A percentile compares a stretch with the other conserved stretches of the same genome.
These are phyloP conservation scores for Nylanderia fulva DNA, from an alignment of 1,140 invertebrate genomes.

Conservation along the genomic window DNA sequence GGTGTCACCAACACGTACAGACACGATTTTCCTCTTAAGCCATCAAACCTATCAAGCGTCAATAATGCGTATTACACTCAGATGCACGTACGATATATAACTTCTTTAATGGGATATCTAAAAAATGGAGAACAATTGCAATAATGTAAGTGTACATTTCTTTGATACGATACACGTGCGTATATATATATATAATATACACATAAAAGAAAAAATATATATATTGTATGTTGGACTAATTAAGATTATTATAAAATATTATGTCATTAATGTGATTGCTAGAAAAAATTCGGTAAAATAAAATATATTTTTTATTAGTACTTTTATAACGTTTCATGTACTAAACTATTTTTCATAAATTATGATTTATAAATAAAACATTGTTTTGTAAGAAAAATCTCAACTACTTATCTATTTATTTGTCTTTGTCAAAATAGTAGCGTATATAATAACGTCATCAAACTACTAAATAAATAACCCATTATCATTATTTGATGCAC, in stretches of 20 bases:
- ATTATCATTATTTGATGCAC: neutral
- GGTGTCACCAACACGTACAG: constrained; percentile 53
- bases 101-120: constrained; percentile 8
- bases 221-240: neutral
- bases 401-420: neutral
- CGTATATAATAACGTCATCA: too few relatives aligned
- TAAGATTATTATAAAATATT: neutral
- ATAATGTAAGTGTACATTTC: neutral
- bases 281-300: neutral
- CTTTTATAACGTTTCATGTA: too few relatives aligned
- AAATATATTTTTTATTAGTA: too few relatives aligned
- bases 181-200: too few relatives aligned
- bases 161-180: neutral
- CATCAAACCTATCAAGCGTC: constrained; percentile 64
- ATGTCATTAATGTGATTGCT: neutral
- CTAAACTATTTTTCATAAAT: neutral
- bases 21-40: constrained; percentile 71
- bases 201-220: too few relatives aligned
- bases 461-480: constrained; percentile 22
- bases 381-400: neutral
- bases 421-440: neutral
- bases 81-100: constrained; percentile 53
- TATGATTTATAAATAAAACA: neutral
- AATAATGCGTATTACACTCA: constrained; percentile 66
- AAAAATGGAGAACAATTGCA: constrained; percentile 14